These are phyloP conservation scores for Pelodiscus sinensis DNA, from an alignment of 2,113 vertebrate species.

Conservation along the genomic window DNA sequence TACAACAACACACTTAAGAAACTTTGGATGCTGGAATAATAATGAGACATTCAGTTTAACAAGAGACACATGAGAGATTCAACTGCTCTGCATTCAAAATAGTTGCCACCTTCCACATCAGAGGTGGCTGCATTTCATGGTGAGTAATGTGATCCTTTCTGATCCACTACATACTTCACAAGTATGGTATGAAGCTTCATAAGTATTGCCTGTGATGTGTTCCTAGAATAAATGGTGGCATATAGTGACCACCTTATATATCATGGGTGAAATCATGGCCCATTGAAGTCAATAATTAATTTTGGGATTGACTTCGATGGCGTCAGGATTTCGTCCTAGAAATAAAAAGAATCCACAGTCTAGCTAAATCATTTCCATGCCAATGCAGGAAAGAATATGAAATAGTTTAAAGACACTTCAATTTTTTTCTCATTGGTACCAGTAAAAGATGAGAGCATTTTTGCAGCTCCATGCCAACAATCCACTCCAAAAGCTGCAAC, in stretches of 20 bases:
- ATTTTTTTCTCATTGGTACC: not conserved
- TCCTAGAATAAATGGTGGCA: rapidly evolving
- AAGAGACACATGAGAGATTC: rapidly evolving
- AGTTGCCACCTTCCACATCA: not conserved
- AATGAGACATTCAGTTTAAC: too few species aligned
- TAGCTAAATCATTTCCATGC: not conserved
- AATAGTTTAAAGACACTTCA: not conserved
- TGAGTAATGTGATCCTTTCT: not conserved
- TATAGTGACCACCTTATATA: not conserved
- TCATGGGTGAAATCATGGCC: rapidly evolving
- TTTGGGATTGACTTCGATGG: rapidly evolving
- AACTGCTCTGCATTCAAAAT: not conserved
- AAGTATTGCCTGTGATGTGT: too few species aligned
- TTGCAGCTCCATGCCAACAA: not conserved
- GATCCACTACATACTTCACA: not conserved
- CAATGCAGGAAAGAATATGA: not conserved
- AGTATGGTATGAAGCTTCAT: not conserved
- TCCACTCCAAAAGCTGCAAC: not conserved
- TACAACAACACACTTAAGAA: not conserved
- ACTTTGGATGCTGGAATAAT: not conserved
- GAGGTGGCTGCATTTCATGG: not conserved
- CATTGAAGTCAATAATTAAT: rapidly evolving
- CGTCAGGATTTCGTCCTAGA: not conserved
- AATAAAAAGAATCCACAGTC: not conserved
- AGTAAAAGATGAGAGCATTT: not conserved